These are phyloP conservation scores for Odontomachus brunneus DNA, from an alignment of 1,140 invertebrate species.

Conservation along the genomic window DNA sequence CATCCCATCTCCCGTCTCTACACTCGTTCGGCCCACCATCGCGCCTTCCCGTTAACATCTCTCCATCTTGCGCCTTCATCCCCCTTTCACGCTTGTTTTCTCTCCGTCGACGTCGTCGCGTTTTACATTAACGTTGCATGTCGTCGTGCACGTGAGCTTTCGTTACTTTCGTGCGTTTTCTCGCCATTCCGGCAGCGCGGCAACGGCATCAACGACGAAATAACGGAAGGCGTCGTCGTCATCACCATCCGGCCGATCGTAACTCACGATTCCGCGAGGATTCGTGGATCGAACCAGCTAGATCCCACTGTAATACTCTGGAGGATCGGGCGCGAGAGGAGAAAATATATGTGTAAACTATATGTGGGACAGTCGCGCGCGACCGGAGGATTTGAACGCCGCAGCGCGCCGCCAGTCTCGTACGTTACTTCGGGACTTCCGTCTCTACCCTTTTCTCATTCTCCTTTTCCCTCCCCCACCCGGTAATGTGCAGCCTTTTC, in stretches of 20 bases:
- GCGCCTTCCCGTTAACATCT: background rate
- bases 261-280: conserved; percentile 67
- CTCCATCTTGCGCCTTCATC: background rate
- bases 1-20: conserved; percentile 8
- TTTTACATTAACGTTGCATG: background rate
- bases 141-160: conserved; percentile 7
- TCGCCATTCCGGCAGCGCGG: background rate
- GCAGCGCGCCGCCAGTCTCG: background rate
- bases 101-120: background rate
- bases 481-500: background rate
- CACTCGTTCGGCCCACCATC: background rate
- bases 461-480: background rate
- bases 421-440: background rate
- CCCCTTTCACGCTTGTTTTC: background rate
- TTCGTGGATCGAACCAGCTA: conserved; percentile 62
- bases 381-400: conserved; percentile 22
- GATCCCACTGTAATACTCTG: conserved; percentile 55
- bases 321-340: conserved; percentile 61
- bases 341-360: conserved; percentile 55
- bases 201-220: conserved; percentile 48
- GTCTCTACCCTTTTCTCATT: background rate
- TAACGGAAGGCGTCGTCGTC: background rate
- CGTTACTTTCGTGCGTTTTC: conserved; percentile 33
- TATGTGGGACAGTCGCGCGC: conserved; percentile 42
- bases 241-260: conserved; percentile 21